Evolutionary conservation across 2,888 invertebrate species (phyloP), one percentile per base, ranked within the genome.

Genomic region (Phalera bucephala): DNA sequence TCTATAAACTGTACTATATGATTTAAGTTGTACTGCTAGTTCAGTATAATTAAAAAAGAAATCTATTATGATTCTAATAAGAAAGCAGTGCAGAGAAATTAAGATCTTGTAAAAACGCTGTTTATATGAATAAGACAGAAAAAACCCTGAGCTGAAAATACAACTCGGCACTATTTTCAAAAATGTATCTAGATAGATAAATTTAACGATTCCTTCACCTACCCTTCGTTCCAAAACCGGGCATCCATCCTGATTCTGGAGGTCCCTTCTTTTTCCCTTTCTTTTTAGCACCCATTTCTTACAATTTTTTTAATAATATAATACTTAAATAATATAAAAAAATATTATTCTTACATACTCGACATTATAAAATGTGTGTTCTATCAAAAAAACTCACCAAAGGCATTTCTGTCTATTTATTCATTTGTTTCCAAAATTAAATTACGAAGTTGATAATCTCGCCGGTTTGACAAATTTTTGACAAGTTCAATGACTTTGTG

Each of bases 181-280:
- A 7, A 34, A 3, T 33, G 29, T 27, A 31, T 26, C 15, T 25
- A 6, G 1, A 21, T 5, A 43, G n/a, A n/a, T n/a, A n/a, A n/a
- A n/a, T n/a, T n/a, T n/a, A n/a, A n/a, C n/a, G n/a, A n/a, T n/a
- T n/a, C n/a, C n/a, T 12, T 41, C 11, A 40, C 58, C 40, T 77
- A 88, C 88, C 85, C 78, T 83, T 88, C 1, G 89, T 85, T 15
- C 81, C 83, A 45, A 87, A 79, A 19, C 88, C 87, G 11, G 89
- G 87, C 79, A 63, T 74, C 88, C 89, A 88, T 75, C 88, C 89
- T 69, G 89, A 87, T 45, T 87, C 86, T 6, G 85, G 78, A 1
- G 78, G 75, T 23, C 78, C 80, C 52, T 87, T 85, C 15, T 50
- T 50, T 72, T 79, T 33, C 46, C 57, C 56, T 72, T 74, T 36